These are phyloP conservation scores for Caenorhabditis virilis DNA, from an alignment of 2,888 invertebrate genomes.

Conservation along the genomic window DNA sequence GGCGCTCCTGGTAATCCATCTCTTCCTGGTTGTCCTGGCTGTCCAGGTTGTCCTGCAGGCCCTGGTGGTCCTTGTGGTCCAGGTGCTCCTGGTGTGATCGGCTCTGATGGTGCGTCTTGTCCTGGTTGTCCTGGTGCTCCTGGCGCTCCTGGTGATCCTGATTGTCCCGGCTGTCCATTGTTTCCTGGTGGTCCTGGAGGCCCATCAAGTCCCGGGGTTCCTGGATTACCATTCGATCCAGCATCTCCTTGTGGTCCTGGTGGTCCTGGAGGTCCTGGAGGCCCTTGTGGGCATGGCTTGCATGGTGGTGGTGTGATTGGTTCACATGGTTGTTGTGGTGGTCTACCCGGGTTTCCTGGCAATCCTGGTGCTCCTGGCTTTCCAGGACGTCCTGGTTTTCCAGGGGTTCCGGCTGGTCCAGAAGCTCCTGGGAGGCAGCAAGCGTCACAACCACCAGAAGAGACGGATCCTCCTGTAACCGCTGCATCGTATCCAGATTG, in stretches of 20 bases:
- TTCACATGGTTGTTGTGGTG: conserved; percentile 62
- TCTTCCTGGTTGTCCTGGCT: conserved; percentile 50
- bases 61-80: conserved; percentile 58
- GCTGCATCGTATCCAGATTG: conserved; percentile 49
- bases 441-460: conserved; percentile 54
- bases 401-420: conserved; percentile 52
- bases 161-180: conserved; percentile 57
- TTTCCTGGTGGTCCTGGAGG: conserved; percentile 46
- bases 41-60: conserved; percentile 58
- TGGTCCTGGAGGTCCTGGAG: conserved; percentile 55
- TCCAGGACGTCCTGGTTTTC: conserved; percentile 51
- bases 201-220: conserved; percentile 50
- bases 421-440: conserved; percentile 60
- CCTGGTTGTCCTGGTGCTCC: conserved; percentile 62
- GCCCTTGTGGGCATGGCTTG: conserved; percentile 59
- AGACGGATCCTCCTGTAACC: conserved; percentile 36
- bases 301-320: conserved; percentile 60
- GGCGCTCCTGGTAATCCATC: conserved; percentile 53
- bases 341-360: conserved; percentile 56
- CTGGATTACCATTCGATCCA: conserved; percentile 47
- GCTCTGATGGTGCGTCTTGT: conserved; percentile 53
- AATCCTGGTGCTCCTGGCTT: conserved; percentile 57
- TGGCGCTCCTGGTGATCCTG: conserved; percentile 56
- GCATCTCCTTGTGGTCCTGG: conserved; percentile 52
- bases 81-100: conserved; percentile 53